Percentiles rank a stretch among this genome's conserved stretches.
Conservation (phyloP, 2,888 invertebrate genomes). For the Rotaria sp. region DNA sequence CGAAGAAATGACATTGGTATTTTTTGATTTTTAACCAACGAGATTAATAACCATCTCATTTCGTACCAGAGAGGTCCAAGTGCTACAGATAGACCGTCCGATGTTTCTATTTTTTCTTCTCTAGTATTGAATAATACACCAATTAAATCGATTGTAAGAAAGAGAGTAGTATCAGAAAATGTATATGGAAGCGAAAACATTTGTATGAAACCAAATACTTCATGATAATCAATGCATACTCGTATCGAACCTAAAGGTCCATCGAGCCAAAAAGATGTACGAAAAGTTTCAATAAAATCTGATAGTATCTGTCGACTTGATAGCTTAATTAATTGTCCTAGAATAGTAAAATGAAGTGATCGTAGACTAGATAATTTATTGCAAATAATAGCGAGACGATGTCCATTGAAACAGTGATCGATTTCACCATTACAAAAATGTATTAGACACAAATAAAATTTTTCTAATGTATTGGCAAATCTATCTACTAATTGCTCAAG, state of each 20-base stretch:
- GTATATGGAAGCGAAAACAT: not conserved
- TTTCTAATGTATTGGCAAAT: not conserved
- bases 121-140: not conserved
- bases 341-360: not conserved
- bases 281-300: too few relatives aligned
- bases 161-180: not conserved
- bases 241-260: too few relatives aligned
- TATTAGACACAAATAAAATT: not conserved
- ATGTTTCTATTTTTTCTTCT: not conserved
- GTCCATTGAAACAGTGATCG: not conserved
- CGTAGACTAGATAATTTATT: too few relatives aligned
- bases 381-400: not conserved
- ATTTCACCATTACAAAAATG: not conserved
- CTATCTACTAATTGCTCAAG: not conserved
- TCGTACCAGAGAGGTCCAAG: not conserved
- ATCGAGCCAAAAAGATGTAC: too few relatives aligned
- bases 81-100: not conserved
- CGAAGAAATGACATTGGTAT: not conserved
- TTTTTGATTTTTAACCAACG: not conserved
- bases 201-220: too few relatives aligned
- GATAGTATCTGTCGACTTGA: not conserved
- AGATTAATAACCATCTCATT: not conserved
- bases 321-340: not conserved
- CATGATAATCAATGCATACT: too few relatives aligned
- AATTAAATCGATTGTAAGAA: not conserved